Base-by-base conservation (phyloP, 2,797 vertebrate species). In the Podargus strigoides region DNA sequence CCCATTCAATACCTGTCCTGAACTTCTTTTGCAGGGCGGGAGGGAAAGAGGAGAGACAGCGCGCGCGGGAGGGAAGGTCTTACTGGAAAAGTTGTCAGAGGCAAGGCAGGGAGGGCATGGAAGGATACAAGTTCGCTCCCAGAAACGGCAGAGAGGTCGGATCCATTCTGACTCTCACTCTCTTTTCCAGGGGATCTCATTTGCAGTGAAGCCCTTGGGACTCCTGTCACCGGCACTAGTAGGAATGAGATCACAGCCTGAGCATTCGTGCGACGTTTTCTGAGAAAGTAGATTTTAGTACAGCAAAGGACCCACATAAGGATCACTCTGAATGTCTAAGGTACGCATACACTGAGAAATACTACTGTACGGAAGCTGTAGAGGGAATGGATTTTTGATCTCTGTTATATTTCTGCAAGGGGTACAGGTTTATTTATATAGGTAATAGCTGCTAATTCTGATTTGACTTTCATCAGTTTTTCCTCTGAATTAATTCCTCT, bases 151-250 rank as follows among this genome's bases (percentile, higher is more conserved):
- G 84, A 60, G 86, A 89, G 95, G 93, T 95, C 13, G 67, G 79
- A 76, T 93, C 93, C 1, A 2, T 76, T 86, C 92, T 75, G 90
- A 59, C 87, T 90, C 86, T 83, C 75, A 14, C 62, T 44, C 77
- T 94, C 79, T 88, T 88, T 95, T 94, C 91, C 91, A 90, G 60
- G 88, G 91, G 90, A 95, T 96, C 89, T 91, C 77, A 96, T 94
- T 87, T 94, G 81, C 86, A 85, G 78, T 34, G 88, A 94, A 96
- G 91, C 94, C 94, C 86, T 64, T 72, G 93, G 81, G 95, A 96
- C 78, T 91, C 64, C 78, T 85, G 75, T 91, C 95, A 92, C 86
- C 6, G 0, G 86, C 87, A 75, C 81, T 42, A 66, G 75, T 6
- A 93, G 86, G 60, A 94, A 90, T 89, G 94, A 94, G 96, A 95